Evolutionary conservation across 2,113 vertebrate genomes (phyloP).

Genomic region (Cottus gobio): DNA sequence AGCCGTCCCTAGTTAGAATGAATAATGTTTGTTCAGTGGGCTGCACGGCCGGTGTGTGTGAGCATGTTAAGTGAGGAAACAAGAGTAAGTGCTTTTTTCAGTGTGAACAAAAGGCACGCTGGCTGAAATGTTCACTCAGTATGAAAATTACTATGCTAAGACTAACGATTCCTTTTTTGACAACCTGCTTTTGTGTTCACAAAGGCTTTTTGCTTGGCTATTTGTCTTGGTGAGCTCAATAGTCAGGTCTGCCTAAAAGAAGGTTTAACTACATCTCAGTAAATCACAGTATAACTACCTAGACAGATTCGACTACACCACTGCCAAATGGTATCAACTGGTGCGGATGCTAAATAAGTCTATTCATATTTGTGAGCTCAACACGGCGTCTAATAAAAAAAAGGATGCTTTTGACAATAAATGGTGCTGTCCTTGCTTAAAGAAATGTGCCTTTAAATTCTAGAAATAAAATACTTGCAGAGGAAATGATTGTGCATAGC

Average conservation of each 20-base stretch:
- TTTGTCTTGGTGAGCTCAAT: constrained; percentile 53
- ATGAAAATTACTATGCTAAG: constrained; percentile 66
- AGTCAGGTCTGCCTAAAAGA: constrained; percentile 54
- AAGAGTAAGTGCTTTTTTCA: constrained; percentile 56
- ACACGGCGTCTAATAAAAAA: background rate
- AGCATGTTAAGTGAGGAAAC: constrained; percentile 62
- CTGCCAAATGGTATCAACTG: constrained; percentile 46
- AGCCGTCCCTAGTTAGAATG: constrained; percentile 49
- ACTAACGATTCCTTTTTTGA: constrained; percentile 60
- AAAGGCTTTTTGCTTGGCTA: constrained; percentile 47
- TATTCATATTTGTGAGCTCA: constrained; percentile 20
- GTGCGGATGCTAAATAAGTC: constrained; percentile 21
- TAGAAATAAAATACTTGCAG: background rate
- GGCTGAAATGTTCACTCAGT: constrained; percentile 61
- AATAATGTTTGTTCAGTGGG: constrained; percentile 66
- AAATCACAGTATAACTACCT: constrained; percentile 61
- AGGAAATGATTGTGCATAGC: background rate
- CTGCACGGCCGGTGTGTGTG: constrained; percentile 32
- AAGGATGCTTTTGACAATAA: background rate
- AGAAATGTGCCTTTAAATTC: constrained; percentile 1
- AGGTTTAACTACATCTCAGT: constrained; percentile 59
- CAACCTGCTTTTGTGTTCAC: constrained; percentile 66
- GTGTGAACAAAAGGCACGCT: constrained; percentile 53
- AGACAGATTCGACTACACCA: constrained; percentile 22
- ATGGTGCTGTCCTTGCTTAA: background rate